phyloP scores from a whole-genome alignment of 1,140 invertebrate genomes.

The Hermatobates lingyangjiaoensis region DNA sequence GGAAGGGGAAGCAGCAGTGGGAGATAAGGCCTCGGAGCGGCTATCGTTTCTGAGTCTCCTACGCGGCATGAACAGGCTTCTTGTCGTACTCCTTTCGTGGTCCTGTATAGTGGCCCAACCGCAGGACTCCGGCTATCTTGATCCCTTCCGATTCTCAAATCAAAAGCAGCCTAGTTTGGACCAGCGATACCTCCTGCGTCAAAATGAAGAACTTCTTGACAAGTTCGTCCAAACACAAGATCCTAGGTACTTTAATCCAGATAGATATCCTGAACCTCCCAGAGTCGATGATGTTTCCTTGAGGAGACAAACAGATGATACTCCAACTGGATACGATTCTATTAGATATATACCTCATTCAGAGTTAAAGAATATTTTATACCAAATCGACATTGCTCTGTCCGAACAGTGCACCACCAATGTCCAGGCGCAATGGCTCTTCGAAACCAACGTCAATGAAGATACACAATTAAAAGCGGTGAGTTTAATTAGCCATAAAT shows the following conservation, averaged over 20 bases:
- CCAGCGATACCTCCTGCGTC: background rate
- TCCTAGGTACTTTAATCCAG: slow-evolving; percentile 14
- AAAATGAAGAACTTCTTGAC: slow-evolving; percentile 3
- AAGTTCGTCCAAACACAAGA: slow-evolving; percentile 14
- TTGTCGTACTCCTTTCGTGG: too few relatives aligned
- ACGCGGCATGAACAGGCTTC: too few relatives aligned
- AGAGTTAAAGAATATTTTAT: slow-evolving; percentile 30
- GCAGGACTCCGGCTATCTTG: slow-evolving; percentile 6
- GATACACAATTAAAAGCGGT: slow-evolving; percentile 61
- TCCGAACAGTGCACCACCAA: slow-evolving; percentile 60
- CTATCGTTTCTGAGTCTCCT: too few relatives aligned
- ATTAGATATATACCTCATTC: slow-evolving; percentile 13
- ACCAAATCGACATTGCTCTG: slow-evolving; percentile 46
- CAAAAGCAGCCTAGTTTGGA: background rate
- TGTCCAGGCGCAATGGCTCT: slow-evolving; percentile 68
- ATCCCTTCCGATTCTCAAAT: slow-evolving; percentile 5
- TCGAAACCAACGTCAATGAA: slow-evolving; percentile 70
- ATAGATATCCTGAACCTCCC: slow-evolving; percentile 2
- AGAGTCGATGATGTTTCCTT: background rate
- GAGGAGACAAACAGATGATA: slow-evolving; percentile 1
- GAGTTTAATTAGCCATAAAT: slow-evolving; percentile 25
- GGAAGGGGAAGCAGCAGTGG: too few relatives aligned
- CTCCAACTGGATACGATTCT: background rate
- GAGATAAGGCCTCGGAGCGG: too few relatives aligned
- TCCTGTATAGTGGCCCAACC: too few relatives aligned